Percentiles rank a stretch among this genome's conserved stretches.
Conservation (phyloP, 1,140 invertebrate genomes). For the Rhizoglyphus robini region DNA sequence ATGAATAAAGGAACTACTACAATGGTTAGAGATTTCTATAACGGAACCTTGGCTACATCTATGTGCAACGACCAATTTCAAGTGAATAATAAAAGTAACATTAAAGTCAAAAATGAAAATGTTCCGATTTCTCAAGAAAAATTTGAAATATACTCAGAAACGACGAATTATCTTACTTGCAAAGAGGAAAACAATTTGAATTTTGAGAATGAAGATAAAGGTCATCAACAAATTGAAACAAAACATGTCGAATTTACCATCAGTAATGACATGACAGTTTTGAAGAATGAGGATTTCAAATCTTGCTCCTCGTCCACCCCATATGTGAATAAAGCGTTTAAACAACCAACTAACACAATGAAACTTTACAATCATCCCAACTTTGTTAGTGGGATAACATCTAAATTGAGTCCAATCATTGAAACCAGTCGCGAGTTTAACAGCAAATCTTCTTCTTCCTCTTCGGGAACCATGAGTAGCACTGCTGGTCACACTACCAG, state of each 20-base stretch:
- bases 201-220: not conserved
- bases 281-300: not conserved
- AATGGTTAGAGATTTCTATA: too few species aligned
- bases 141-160: not conserved
- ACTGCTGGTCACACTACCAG: not conserved
- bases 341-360: not conserved
- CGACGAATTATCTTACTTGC: not conserved
- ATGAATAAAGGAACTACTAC: too few species aligned
- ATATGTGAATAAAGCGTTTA: not conserved
- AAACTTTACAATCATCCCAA: not conserved
- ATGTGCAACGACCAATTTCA: too few species aligned
- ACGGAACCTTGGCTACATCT: too few species aligned
- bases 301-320: not conserved
- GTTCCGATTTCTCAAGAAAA: not conserved
- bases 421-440: conserved; percentile 24
- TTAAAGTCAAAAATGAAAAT: too few species aligned
- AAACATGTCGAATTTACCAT: too few species aligned
- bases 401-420: conserved; percentile 23
- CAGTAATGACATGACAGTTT: too few species aligned
- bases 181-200: not conserved
- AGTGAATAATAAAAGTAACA: too few species aligned
- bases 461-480: conserved; percentile 11
- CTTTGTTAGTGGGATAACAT: conserved; percentile 11
- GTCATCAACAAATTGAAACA: not conserved
- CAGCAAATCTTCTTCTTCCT: conserved; percentile 22